Conservation (phyloP, 2,888 invertebrate genomes). For the Azorinus chamasolen region DNA sequence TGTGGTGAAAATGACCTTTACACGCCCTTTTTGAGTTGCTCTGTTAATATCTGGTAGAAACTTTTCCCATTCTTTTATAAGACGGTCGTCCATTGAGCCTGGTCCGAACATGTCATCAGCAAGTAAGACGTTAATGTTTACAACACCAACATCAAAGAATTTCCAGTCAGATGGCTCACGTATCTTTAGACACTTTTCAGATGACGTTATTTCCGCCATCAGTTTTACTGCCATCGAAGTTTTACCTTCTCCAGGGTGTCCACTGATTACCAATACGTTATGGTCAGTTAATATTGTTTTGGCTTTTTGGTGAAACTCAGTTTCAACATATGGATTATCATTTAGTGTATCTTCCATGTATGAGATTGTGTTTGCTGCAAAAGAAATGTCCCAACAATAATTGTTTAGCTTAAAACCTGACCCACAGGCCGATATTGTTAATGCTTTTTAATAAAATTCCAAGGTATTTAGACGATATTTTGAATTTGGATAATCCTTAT, state of each 20-base stretch:
- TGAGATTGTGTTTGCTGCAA: slow-evolving; percentile 32
- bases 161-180: slow-evolving; percentile 42
- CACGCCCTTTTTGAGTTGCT: slow-evolving; percentile 14
- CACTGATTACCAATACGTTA: slow-evolving; percentile 35
- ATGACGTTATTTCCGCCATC: not conserved
- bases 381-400: too few species aligned
- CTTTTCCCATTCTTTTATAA: slow-evolving; percentile 31
- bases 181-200: slow-evolving; percentile 34
- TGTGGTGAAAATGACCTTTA: slow-evolving; percentile 42
- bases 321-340: slow-evolving; percentile 25
- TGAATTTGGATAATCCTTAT: too few species aligned
- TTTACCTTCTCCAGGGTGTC: slow-evolving; percentile 56
- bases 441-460: too few species aligned
- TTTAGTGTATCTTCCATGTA: slow-evolving; percentile 24
- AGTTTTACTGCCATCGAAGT: slow-evolving; percentile 42
- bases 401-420: too few species aligned
- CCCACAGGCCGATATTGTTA: too few species aligned
- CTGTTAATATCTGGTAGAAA: slow-evolving; percentile 22
- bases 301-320: slow-evolving; percentile 25
- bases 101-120: slow-evolving; percentile 56
- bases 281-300: slow-evolving; percentile 16
- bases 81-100: slow-evolving; percentile 36
- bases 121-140: slow-evolving; percentile 16
- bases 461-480: too few species aligned
- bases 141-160: slow-evolving; percentile 32